Evolutionary conservation across 1,140 invertebrate species (phyloP).

Genomic region (Brachionus manjavacas): DNA sequence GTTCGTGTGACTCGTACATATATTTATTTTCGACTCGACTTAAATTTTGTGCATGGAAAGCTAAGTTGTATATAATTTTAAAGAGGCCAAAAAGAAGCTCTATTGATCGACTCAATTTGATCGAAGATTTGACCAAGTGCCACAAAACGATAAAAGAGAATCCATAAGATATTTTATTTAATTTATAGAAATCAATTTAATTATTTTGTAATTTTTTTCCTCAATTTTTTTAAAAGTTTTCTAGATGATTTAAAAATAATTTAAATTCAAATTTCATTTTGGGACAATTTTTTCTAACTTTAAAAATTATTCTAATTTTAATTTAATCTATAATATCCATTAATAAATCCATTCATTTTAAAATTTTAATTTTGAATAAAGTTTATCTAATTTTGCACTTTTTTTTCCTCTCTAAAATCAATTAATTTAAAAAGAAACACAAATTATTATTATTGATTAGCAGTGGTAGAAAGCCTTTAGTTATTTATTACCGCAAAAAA

Average conservation of each 20-base stretch:
- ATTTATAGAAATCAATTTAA: conserved; percentile 4
- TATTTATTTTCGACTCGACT: conserved; percentile 30
- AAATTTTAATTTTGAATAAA: conserved; percentile 3
- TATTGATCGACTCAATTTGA: neutral
- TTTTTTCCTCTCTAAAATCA: neutral
- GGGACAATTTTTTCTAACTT: neutral
- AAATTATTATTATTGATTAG: too few relatives aligned
- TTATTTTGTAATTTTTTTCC: neutral
- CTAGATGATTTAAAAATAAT: neutral
- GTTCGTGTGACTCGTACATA: conserved; percentile 12
- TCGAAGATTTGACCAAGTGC: conserved; percentile 31
- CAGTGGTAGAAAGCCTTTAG: too few relatives aligned
- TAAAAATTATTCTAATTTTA: neutral
- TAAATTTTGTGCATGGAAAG: conserved; percentile 36
- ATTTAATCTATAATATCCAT: neutral
- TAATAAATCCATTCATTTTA: conserved; percentile 22
- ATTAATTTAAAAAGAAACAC: too few relatives aligned
- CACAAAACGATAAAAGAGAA: conserved; percentile 27
- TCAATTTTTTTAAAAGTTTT: neutral
- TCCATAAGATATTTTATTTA: neutral
- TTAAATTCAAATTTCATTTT: neutral
- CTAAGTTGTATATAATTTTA: conserved; percentile 38
- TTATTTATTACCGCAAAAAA: too few relatives aligned
- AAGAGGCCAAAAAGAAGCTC: conserved; percentile 8
- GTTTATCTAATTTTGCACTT: neutral